Evolutionary conservation across 2,113 vertebrate species (phyloP), one percentile per base, ranked within the genome.

Genomic region (Ictidomys tridecemlineatus): DNA sequence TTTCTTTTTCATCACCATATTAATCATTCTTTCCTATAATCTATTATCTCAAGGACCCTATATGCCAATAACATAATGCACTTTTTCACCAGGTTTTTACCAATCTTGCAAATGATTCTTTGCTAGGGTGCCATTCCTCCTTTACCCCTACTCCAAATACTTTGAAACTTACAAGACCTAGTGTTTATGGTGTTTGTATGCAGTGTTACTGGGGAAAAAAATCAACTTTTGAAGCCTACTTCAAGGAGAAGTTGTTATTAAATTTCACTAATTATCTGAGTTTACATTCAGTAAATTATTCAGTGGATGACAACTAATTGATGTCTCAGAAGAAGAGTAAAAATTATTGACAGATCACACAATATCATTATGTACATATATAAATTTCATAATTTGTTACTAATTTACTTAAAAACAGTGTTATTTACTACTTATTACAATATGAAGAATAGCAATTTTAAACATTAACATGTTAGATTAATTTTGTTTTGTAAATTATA

Each of bases 391-490:
- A 86, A 94, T 51, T 76, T 2, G 32, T 86, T 90, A 77, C 58
- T 90, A 94, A 74, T 86, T 85, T 30, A 42, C 82, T 96, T 86
- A 37, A 63, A 69, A 92, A 67, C 20, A 84, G 2, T 76, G 8
- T 76, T 92, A 90, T 76, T 82, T 86, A 82, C 85, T 86, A 6
- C 13, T 93, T 26, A 96, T 96, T 77, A 86, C 1, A 86, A 48
- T 82, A 85, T 94, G 69, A n/a, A 90, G 77, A 90, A 82, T 86
- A 90, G 51, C 18, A 94, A 74, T 91, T 93, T 93, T 56, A 28
- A 28, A 79, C 83, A 79, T 92, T 73, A 86, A 67, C 37, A 74
- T 58, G 34, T 16, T 32, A 91, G 30, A 28, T 13, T 51, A 48
- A 20, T 51, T 51, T 51, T 51, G 48, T 51, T 86, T 93, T 56